phyloP scores from a whole-genome alignment of 2,797 vertebrate genomes.

The Malurus splendens region DNA sequence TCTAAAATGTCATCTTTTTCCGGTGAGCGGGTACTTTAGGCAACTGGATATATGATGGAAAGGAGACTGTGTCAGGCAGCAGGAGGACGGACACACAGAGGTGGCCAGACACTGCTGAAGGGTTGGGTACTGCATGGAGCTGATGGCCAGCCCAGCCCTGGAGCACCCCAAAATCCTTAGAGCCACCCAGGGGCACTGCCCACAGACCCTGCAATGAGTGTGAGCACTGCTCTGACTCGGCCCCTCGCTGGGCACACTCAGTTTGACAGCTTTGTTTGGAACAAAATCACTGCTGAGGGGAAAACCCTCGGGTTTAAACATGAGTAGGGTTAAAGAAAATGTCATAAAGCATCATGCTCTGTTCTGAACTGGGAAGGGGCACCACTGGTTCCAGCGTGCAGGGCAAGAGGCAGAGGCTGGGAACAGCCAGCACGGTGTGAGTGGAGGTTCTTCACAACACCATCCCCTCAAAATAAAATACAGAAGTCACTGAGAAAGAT shows the following conservation, averaged over 20 bases:
- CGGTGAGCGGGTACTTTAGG: not conserved
- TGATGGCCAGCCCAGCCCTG: not conserved
- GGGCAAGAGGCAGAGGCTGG: not conserved
- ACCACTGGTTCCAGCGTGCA: accelerated
- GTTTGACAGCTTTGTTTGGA: not conserved
- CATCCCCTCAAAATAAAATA: not conserved
- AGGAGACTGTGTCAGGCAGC: not conserved
- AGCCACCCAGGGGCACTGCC: accelerated
- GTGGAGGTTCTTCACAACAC: not conserved
- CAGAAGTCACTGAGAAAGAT: not conserved
- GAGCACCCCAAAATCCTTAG: not conserved
- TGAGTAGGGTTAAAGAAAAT: not conserved
- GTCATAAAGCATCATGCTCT: accelerated
- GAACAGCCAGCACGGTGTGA: not conserved
- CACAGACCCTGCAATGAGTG: accelerated
- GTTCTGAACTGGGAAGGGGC: not conserved
- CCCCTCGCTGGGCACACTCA: accelerated
- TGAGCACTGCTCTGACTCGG: not conserved
- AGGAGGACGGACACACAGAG: accelerated
- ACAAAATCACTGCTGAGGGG: not conserved
- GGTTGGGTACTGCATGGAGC: not conserved
- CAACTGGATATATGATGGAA: not conserved
- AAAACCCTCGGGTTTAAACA: not conserved
- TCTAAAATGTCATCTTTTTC: constrained; percentile 21
- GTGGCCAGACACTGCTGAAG: accelerated